Evolutionary conservation across 2,797 vertebrate genomes (phyloP).

Genomic region (Tauraco hartlaubi): DNA sequence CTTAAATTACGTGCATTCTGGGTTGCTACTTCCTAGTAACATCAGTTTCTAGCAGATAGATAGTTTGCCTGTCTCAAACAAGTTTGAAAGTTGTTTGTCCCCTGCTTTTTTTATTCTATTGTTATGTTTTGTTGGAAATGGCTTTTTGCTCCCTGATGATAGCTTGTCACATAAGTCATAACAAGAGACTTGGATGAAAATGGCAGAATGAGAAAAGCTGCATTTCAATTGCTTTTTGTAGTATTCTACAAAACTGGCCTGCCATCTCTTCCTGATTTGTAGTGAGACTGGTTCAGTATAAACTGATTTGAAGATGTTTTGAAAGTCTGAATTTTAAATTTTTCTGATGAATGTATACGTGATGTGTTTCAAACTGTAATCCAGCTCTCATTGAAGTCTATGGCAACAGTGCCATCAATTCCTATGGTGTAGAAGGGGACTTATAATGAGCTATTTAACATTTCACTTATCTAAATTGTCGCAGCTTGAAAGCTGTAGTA

Average conservation of each 20-base stretch:
- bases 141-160: background rate
- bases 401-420: background rate
- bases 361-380: background rate
- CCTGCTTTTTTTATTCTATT: background rate
- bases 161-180: background rate
- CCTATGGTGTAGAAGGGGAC: slow-evolving; percentile 11
- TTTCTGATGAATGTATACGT: background rate
- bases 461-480: slow-evolving; percentile 63
- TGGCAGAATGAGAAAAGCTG: background rate
- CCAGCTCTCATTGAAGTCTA: background rate
- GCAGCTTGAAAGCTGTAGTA: slow-evolving; percentile 48
- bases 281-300: background rate
- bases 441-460: slow-evolving; percentile 55
- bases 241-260: background rate
- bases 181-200: background rate
- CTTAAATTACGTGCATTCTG: background rate
- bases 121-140: background rate
- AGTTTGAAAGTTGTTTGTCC: background rate
- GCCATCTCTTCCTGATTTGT: background rate
- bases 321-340: background rate
- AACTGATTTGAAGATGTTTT: background rate
- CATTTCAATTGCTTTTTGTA: slow-evolving; percentile 1
- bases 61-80: background rate
- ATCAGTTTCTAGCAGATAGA: background rate
- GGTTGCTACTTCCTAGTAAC: background rate